A percentile compares a stretch with the other conserved stretches of the same genome.
These are phyloP conservation scores for Halcyon leucocephala DNA, from an alignment of 2,797 vertebrate genomes.

Conservation along the genomic window DNA sequence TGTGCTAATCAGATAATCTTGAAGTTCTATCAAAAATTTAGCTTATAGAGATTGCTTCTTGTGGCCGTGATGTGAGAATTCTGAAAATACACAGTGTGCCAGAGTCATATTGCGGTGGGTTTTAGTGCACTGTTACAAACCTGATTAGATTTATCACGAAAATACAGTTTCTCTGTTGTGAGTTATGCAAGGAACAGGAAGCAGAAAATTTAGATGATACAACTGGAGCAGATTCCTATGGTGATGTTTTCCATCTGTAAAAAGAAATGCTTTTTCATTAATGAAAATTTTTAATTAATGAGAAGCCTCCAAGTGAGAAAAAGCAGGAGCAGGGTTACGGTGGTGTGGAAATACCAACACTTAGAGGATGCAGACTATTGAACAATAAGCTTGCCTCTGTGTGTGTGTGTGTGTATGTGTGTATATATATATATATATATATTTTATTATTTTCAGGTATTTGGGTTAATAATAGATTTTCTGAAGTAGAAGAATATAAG, in stretches of 20 bases:
- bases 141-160: neutral
- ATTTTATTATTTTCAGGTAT: neutral
- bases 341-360: neutral
- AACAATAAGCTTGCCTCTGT: neutral
- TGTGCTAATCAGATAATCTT: neutral
- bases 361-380: neutral
- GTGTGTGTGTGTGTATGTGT: no score
- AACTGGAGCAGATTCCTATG: neutral
- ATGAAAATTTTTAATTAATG: neutral
- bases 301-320: neutral
- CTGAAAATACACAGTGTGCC: neutral
- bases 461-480: neutral
- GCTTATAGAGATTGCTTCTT: neutral
- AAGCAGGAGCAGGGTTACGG: fast-evolving
- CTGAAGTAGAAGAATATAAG: neutral
- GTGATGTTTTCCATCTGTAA: neutral
- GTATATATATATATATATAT: no score
- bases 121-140: neutral
- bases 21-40: neutral
- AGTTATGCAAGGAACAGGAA: neutral
- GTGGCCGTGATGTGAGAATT: neutral
- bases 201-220: neutral
- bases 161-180: neutral
- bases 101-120: neutral
- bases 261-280: neutral